phyloP scores from a whole-genome alignment of 2,888 invertebrate species.

The Notodonta ziczac region DNA sequence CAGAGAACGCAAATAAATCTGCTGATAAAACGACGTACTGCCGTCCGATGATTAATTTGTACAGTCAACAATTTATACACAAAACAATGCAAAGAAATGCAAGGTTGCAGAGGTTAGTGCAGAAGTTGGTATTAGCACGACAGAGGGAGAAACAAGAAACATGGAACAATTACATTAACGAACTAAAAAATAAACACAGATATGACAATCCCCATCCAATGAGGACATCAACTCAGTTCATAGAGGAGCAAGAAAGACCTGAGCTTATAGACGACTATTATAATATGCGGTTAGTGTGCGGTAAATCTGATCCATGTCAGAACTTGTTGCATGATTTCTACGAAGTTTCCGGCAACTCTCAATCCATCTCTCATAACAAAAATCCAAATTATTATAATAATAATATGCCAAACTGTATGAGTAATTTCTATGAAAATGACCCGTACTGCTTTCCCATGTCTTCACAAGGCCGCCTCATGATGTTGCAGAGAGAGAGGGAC shows the following conservation, averaged over 20 bases:
- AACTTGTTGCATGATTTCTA: conserved; percentile 50
- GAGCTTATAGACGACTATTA: conserved; percentile 46
- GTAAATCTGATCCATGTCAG: conserved; percentile 38
- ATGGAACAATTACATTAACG: conserved; percentile 69
- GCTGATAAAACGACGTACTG: conserved; percentile 60
- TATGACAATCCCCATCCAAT: conserved; percentile 27
- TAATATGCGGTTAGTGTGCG: conserved; percentile 33
- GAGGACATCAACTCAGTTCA: conserved; percentile 25
- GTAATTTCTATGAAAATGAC: conserved; percentile 29
- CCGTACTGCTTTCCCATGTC: conserved; percentile 53
- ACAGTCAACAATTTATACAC: conserved; percentile 51
- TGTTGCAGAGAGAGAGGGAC: conserved; percentile 41
- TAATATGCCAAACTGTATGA: conserved; percentile 4
- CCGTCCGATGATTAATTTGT: conserved; percentile 46
- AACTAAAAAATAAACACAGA: conserved; percentile 58
- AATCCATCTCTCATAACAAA: conserved; percentile 2
- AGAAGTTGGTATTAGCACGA: conserved; percentile 50
- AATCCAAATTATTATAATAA: conserved; percentile 11
- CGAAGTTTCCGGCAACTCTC: conserved; percentile 18
- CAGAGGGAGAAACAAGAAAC: conserved; percentile 58
- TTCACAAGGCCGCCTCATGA: conserved; percentile 49
- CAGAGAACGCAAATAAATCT: conserved; percentile 21
- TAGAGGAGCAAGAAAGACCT: conserved; percentile 23
- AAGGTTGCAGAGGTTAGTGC: conserved; percentile 54
- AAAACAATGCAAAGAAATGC: conserved; percentile 58